These are phyloP conservation scores for Chamaedrilus cognettii DNA, from an alignment of 2,888 invertebrate genomes.

Conservation along the genomic window DNA sequence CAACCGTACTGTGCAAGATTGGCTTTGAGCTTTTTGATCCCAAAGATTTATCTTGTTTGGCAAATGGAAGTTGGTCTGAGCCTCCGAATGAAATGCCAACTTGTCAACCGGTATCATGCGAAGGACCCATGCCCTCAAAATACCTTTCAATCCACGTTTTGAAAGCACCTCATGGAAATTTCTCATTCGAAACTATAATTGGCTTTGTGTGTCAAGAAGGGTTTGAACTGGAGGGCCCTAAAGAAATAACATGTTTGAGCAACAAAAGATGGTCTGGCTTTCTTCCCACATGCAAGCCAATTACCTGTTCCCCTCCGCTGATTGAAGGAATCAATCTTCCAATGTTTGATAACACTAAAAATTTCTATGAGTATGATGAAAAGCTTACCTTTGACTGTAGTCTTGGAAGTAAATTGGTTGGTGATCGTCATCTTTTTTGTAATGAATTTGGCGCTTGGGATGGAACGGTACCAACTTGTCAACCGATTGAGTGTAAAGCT, in stretches of 20 bases:
- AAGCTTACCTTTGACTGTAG: constrained; percentile 13
- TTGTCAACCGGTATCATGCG: constrained; percentile 39
- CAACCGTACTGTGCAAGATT: constrained; percentile 40
- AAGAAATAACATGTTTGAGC: constrained; percentile 37
- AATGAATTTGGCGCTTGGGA: constrained; percentile 22
- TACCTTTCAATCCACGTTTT: not conserved
- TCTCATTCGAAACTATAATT: constrained; percentile 30
- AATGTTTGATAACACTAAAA: constrained; percentile 8
- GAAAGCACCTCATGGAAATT: constrained; percentile 8
- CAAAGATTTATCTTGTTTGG: constrained; percentile 43
- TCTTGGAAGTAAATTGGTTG: constrained; percentile 21
- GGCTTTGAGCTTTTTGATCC: constrained; percentile 51
- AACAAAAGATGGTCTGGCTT: constrained; percentile 48
- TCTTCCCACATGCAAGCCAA: constrained; percentile 46
- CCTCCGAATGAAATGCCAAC: constrained; percentile 42
- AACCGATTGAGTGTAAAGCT: constrained; percentile 11
- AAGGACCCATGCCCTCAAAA: not conserved
- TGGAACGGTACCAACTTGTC: constrained; percentile 25
- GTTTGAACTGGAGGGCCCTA: constrained; percentile 22
- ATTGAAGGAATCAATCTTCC: constrained; percentile 7
- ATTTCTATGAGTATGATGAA: constrained; percentile 12
- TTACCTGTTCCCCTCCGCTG: constrained; percentile 19
- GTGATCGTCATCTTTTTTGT: constrained; percentile 20
- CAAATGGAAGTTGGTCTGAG: constrained; percentile 50
- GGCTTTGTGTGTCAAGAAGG: constrained; percentile 27